Evolutionary conservation across 1,140 invertebrate species (phyloP).

Genomic region (Diuraphis noxia): DNA sequence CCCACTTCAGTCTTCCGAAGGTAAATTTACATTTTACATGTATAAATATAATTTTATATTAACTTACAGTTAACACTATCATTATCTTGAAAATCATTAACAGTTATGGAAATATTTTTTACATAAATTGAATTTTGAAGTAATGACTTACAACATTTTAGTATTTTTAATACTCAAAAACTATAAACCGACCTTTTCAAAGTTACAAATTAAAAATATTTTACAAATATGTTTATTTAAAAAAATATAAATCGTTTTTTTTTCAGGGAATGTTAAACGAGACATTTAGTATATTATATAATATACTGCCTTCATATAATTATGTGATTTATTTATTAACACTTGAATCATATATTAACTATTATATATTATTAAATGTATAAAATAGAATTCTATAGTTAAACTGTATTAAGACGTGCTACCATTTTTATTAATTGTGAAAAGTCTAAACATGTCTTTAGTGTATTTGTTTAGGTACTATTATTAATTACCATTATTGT

Average conservation of each 20-base stretch:
- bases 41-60: neutral
- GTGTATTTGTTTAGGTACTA: neutral
- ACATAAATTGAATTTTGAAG: too few species aligned
- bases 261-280: too few species aligned
- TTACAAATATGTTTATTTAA: too few species aligned
- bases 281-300: too few species aligned
- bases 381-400: neutral
- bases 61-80: neutral
- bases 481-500: neutral
- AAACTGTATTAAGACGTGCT: neutral
- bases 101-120: neutral
- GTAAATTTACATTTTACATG: neutral
- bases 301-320: too few species aligned
- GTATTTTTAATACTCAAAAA: too few species aligned
- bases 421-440: neutral
- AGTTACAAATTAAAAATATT: too few species aligned
- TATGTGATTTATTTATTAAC: too few species aligned
- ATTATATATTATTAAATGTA: neutral
- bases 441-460: too few species aligned
- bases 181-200: too few species aligned
- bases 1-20: constrained; percentile 48
- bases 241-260: too few species aligned
- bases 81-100: neutral
- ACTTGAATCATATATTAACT: neutral
- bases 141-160: too few species aligned